These are phyloP conservation scores for Neoscelio sp. DNA, from an alignment of 2,888 invertebrate genomes.

Conservation along the genomic window DNA sequence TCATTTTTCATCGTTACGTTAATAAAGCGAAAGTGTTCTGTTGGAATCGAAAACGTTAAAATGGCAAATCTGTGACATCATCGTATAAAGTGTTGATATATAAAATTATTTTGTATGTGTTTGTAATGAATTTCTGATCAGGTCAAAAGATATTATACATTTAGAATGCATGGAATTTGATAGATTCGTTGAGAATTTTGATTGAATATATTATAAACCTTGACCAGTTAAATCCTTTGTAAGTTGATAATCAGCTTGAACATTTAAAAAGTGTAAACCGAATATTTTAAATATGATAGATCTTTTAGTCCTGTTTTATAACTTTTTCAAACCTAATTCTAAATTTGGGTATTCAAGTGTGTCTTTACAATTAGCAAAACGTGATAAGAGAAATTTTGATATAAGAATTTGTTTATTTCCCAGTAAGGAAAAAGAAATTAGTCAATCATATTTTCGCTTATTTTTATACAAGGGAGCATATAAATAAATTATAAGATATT, in stretches of 20 bases:
- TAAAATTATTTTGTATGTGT: conserved; percentile 23
- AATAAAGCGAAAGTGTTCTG: conserved; percentile 16
- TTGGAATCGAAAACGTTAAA: conserved; percentile 10
- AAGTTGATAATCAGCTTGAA: conserved; percentile 12
- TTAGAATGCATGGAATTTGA: conserved; percentile 40
- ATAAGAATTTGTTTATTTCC: too few species aligned
- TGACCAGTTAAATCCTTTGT: conserved; percentile 36
- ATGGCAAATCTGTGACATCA: conserved; percentile 51
- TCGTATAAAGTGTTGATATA: conserved; percentile 32
- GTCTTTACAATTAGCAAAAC: too few species aligned
- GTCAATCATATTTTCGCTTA: neutral
- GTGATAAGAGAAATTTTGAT: too few species aligned
- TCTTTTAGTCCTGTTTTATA: conserved; percentile 15
- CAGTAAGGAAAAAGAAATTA: too few species aligned
- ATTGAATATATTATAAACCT: neutral
- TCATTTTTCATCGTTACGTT: neutral
- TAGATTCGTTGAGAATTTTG: conserved; percentile 22
- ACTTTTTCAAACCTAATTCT: neutral
- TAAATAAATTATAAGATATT: conserved; percentile 5
- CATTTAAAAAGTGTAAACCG: conserved; percentile 15
- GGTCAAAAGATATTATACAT: conserved; percentile 38
- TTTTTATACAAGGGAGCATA: too few species aligned
- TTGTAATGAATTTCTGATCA: conserved; percentile 44
- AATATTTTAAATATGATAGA: conserved; percentile 26
- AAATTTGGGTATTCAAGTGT: neutral